Base-by-base conservation (phyloP, 2,797 vertebrate species). In the Orestias chungarensis region DNA sequence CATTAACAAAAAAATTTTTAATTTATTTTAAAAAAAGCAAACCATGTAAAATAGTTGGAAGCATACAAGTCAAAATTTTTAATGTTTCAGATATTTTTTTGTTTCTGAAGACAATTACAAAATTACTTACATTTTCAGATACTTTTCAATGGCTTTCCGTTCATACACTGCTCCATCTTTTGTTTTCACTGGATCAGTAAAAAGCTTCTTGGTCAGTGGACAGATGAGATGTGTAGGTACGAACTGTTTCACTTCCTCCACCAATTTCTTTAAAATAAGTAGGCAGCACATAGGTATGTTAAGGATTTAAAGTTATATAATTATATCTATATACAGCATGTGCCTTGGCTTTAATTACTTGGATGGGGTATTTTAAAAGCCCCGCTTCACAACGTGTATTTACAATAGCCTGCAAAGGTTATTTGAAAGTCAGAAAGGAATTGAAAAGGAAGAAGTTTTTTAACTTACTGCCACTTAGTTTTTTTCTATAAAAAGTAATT, bases 121-220 rank as follows among this genome's bases (percentile, higher is more conserved):
- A 23, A 50, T 6, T 3, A 68, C 82, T 78, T 73, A 84, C 86
- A 0, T 47, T 73, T 52, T 72, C 2, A 89, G 75, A 54, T 82
- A 62, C 54, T 78, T 67, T 54, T 88, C 84, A 10, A 89, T 75
- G 64, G 78, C 86, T 31, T 78, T 85, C 8, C 84, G 75, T 68
- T 89, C 86, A 29, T 85, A 89, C n/a, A 89, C 74, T 0, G 4
- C 33, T 40, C 84, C 81, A 38, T 29, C 0, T 17, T 2, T 69
- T 49, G 74, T 82, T 69, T 14, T 74, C 25, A 89, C 84, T 17
- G 88, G 88, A 70, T 85, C 86, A 57, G 76, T 68, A 62, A 86
- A 89, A 6, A 84, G 5, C 73, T 65, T 86, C 52, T 81, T 76
- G 44, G 68, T 80, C 20, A 89, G 67, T 10, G 82, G 68, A 64